Evolutionary conservation across 2,113 vertebrate species (phyloP), one percentile per base, ranked within the genome.

Genomic region (Calyptommatus sinebrachiatus): DNA sequence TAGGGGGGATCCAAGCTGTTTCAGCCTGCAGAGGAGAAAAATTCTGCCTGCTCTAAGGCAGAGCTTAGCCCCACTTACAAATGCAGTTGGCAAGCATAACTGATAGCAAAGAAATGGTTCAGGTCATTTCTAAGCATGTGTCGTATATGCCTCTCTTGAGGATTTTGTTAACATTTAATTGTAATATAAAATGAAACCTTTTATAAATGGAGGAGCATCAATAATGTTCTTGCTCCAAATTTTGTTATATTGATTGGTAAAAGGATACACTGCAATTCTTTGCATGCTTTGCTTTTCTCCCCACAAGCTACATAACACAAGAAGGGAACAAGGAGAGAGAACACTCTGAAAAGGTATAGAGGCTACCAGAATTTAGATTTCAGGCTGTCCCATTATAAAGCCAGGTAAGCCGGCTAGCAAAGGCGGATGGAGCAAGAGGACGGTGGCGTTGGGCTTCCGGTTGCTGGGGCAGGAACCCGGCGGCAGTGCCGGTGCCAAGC

Each of bases 1-100:
- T 79, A 90, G 76, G 88, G 88, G 83, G 57, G 28, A 6, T 78
- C 81, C 28, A 82, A 3, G 7, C 12, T 89, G 71, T 80, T 65
- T 50, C 70, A 79, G 87, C 88, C 85, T 90, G 76, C 78, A 89
- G 81, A 87, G 88, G 84, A 80, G 53, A 77, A 90, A 90, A 90
- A 89, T 83, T 67, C 88, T 81, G 71, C 77, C 87, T 57, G 71
- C 48, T 81, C 35, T 74, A 82, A 88, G 26, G 68, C 71, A 81
- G 78, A 87, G 84, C 63, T 88, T 87, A 88, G 86, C 86, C 88
- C 88, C 41, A 3, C 22, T 80, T 80, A n/a, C 73, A 88, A 85
- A 71, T 84, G 70, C 65, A 67, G 50, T 78, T 83, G 77, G 67
- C 69, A 5, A 73, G 75, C 48, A 75, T 20, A 68, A 66, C 63